phyloP scores from a whole-genome alignment of 2,113 vertebrate genomes.

The Colaptes auratus region DNA sequence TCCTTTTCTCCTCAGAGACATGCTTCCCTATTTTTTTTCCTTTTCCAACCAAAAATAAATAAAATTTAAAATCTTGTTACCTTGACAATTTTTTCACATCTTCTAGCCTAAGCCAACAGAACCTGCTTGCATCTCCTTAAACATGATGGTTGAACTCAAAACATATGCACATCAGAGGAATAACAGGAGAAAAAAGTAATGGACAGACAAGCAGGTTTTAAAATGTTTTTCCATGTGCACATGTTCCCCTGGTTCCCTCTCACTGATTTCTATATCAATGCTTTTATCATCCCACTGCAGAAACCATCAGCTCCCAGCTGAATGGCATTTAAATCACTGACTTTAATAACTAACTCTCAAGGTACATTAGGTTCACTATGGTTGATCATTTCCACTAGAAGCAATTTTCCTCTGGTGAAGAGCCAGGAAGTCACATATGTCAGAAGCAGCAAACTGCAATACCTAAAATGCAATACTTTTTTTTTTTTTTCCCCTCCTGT shows the following conservation, averaged over 20 bases:
- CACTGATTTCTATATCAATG: background rate
- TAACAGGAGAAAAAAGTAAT: background rate
- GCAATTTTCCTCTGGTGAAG: background rate
- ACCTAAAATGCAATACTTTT: background rate
- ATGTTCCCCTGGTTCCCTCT: background rate
- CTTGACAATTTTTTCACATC: background rate
- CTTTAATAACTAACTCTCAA: background rate
- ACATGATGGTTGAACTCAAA: background rate
- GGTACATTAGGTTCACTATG: background rate
- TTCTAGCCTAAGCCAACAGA: background rate
- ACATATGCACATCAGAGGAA: background rate
- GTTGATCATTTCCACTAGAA: conserved; percentile 17
- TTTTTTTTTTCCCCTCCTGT: too few species aligned
- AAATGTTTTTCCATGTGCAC: background rate
- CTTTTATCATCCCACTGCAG: background rate
- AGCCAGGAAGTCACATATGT: background rate
- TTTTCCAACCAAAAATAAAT: too few species aligned
- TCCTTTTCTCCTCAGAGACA: background rate
- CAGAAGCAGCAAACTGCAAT: background rate
- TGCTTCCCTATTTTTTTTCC: background rate
- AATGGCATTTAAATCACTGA: background rate
- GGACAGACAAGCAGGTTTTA: background rate
- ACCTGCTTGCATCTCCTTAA: background rate
- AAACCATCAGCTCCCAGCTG: background rate
- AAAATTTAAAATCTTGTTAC: background rate